Evolutionary conservation across 1,140 invertebrate species (phyloP), one percentile per base, ranked within the genome.

Genomic region (Elysia chlorotica): DNA sequence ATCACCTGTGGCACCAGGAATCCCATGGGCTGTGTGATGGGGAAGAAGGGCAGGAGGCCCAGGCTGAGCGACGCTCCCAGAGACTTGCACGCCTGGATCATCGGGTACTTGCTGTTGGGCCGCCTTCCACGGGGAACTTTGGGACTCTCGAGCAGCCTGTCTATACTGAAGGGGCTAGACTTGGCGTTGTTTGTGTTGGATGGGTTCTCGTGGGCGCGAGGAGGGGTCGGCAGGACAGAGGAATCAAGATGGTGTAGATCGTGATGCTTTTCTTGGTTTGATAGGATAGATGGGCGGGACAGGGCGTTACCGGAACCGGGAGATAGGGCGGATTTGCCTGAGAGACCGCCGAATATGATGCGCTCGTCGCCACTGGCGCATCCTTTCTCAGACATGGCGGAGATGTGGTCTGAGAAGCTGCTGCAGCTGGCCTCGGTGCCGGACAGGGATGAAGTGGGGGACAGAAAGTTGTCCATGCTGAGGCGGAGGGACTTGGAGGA

Each of bases 101-200:
- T 75, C 5, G 88, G 88, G 75, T 89, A 89, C 77, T 89, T 89
- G 21, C 85, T 86, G 74, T 89, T 89, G 19, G 88, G 88, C 36
- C 87, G 75, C 30, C 87, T 65, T 2, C 87, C 87, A 53, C 87
- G 75, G 2, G 87, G 87, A 21, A 88, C 88, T 75, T 83, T 84
- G 4, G 82, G 77, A 10, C 77, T 76, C 56, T 87, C 87, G 69
- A 88, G 75, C 30, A 88, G 74, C 74, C 78, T 81, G 31, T 86
- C 87, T 33, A 88, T 87, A 54, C 79, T 85, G 74, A 87, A 88
- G 25, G 81, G 10, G 61, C 76, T 61, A n/a, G 59, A 30, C 41
- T 74, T 76, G 21, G 31, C 14, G 1, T 33, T 62, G 5, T 36
- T 59, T 38, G 36, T 41, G 23, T 56, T 63, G 23, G 19, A 1